phyloP scores from a whole-genome alignment of 2,797 vertebrate species.

The Bradypus variegatus region DNA sequence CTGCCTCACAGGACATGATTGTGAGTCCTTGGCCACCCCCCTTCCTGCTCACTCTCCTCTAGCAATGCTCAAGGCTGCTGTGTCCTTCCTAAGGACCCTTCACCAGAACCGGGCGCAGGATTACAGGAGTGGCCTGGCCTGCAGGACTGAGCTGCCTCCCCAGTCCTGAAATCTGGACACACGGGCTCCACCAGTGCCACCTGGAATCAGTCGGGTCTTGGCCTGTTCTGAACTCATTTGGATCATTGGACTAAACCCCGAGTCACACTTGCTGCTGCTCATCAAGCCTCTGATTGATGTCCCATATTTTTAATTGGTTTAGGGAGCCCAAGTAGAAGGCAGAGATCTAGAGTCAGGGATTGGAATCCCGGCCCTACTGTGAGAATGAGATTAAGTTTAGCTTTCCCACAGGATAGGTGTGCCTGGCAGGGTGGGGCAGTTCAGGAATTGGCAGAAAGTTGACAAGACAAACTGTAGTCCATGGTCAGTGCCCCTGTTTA shows the following conservation, averaged over 20 bases:
- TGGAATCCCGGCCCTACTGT: not conserved
- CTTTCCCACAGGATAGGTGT: too few species aligned
- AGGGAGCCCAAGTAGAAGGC: not conserved
- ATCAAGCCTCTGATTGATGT: not conserved
- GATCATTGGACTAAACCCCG: not conserved
- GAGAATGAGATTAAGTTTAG: too few species aligned
- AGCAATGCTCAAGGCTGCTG: not conserved
- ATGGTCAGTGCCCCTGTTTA: too few species aligned
- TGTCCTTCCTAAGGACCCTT: too few species aligned
- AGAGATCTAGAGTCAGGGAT: not conserved
- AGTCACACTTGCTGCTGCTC: not conserved
- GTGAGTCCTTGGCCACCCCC: not conserved
- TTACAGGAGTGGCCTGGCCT: not conserved
- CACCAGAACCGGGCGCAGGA: not conserved
- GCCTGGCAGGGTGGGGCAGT: too few species aligned
- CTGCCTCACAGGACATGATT: not conserved
- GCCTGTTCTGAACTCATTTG: not conserved
- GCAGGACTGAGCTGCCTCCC: not conserved
- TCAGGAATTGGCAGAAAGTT: too few species aligned
- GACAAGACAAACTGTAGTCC: too few species aligned
- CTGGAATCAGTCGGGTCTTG: not conserved
- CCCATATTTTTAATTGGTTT: not conserved
- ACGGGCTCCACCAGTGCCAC: not conserved
- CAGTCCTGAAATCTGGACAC: not conserved
- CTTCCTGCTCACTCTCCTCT: not conserved